Conservation (phyloP, 1,140 invertebrate genomes). For the Microvelia longipes region DNA sequence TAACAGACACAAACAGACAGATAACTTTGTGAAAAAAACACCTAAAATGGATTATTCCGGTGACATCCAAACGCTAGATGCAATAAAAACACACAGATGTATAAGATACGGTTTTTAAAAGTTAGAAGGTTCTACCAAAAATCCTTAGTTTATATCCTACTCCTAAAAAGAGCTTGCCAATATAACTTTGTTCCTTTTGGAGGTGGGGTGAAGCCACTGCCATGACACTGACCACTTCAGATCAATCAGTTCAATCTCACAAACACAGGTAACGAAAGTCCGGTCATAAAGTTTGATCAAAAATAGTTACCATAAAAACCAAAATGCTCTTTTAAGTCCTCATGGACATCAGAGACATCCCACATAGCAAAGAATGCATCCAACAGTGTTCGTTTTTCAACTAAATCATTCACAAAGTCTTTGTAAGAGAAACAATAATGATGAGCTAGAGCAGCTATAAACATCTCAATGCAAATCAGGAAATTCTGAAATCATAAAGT, state of each 20-base stretch:
- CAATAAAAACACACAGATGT: too few species aligned
- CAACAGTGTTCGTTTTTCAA: constrained; percentile 38
- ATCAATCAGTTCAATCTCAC: neutral
- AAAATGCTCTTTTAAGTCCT: constrained; percentile 81
- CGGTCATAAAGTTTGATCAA: neutral
- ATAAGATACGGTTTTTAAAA: too few species aligned
- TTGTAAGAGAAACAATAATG: constrained; percentile 88
- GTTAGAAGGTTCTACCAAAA: neutral
- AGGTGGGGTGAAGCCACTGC: too few species aligned
- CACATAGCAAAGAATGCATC: constrained; percentile 65
- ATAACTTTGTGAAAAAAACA: too few species aligned
- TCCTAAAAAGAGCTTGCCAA: neutral
- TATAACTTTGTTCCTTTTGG: too few species aligned
- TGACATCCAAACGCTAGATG: too few species aligned
- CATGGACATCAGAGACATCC: constrained; percentile 84
- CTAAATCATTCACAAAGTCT: constrained; percentile 44
- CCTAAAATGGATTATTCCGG: too few species aligned
- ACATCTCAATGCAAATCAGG: constrained; percentile 95
- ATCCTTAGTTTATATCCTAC: neutral
- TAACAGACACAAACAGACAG: too few species aligned
- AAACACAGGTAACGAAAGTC: too few species aligned
- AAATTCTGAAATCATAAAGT: constrained; percentile 53
- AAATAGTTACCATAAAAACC: constrained; percentile 55
- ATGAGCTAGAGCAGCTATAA: constrained; percentile 84
- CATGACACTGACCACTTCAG: neutral